Evolutionary conservation across 2,113 vertebrate genomes (phyloP).

Genomic region (Cyanistes caeruleus): DNA sequence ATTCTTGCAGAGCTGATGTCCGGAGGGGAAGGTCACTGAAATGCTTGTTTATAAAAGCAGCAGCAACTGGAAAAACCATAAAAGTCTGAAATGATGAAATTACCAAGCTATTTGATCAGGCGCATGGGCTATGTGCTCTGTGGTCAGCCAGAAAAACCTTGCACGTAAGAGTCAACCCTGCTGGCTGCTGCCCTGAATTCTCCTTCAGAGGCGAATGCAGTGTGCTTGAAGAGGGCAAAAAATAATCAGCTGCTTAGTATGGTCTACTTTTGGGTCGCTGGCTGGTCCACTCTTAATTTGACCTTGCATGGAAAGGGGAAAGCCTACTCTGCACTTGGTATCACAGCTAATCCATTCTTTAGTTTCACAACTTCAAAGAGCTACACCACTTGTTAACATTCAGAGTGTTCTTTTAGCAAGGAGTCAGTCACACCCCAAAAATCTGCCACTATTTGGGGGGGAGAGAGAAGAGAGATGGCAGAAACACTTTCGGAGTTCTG

Average conservation of each 20-base stretch:
- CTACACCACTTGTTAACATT: conserved; percentile 35
- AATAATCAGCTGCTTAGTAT: conserved; percentile 58
- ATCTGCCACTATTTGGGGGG: not conserved
- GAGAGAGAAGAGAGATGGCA: not conserved
- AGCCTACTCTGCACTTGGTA: conserved; percentile 48
- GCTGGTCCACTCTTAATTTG: conserved; percentile 67
- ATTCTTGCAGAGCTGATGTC: conserved; percentile 95
- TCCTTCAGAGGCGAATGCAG: conserved; percentile 15
- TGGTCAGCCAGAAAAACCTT: conserved; percentile 64
- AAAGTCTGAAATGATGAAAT: conserved; percentile 92
- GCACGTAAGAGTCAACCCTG: conserved; percentile 64
- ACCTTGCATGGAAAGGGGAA: conserved; percentile 70
- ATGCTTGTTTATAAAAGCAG: conserved; percentile 95
- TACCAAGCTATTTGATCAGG: conserved; percentile 85
- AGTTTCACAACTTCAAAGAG: conserved; percentile 67
- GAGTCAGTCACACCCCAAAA: conserved; percentile 32
- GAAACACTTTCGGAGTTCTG: not conserved
- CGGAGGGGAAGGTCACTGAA: conserved; percentile 89
- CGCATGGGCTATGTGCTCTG: conserved; percentile 52
- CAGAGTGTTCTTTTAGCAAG: conserved; percentile 36
- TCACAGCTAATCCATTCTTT: conserved; percentile 64
- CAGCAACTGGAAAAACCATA: conserved; percentile 93
- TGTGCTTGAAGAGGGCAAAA: conserved; percentile 47
- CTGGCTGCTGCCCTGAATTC: conserved; percentile 62
- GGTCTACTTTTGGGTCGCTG: conserved; percentile 56